Conservation (phyloP, 2,113 vertebrate genomes). For the Oryctolagus cuniculus region mOryCun1.1 NC_091436.1:86693501-86694000, state of each 20-base stretch:
- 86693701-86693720: slow-evolving; percentile 3
- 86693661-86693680: slow-evolving; percentile 44
- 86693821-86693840: not conserved
- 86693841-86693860: not conserved
- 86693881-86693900: not conserved
- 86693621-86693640: slow-evolving; percentile 80
- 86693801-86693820: slow-evolving; percentile 23
- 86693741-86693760: slow-evolving; percentile 51
- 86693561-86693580: slow-evolving; percentile 79
- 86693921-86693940: slow-evolving; percentile 79
- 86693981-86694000: slow-evolving; percentile 61
- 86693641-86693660: slow-evolving; percentile 67
- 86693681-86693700: slow-evolving; percentile 79
- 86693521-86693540: not conserved
- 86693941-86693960: slow-evolving; percentile 72
- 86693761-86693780: slow-evolving; percentile 48
- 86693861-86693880: not conserved
- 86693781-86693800: not conserved
- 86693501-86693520: slow-evolving; percentile 75
- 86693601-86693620: slow-evolving; percentile 83
- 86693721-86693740: slow-evolving; percentile 58
- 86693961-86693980: slow-evolving; percentile 61
- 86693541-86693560: slow-evolving; percentile 6
- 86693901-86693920: slow-evolving; percentile 46
- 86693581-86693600: slow-evolving; percentile 77